A percentile compares a stretch with the other conserved stretches of the same genome.
Conservation (phyloP, 1,140 invertebrate genomes). For the Physella acuta region DNA sequence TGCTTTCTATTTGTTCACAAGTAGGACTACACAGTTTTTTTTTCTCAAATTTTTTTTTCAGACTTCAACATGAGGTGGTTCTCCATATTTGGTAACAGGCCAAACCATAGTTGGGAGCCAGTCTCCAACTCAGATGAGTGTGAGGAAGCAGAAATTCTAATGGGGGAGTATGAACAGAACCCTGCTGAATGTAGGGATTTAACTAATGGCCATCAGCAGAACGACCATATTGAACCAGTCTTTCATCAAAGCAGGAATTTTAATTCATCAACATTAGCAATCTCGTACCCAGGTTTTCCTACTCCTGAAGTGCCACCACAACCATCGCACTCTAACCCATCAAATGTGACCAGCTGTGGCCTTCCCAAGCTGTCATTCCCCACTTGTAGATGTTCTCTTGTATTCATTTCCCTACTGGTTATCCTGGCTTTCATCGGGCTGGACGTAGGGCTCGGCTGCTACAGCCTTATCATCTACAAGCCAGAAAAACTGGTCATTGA, state of each 20-base stretch:
- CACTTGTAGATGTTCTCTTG: constrained; percentile 19
- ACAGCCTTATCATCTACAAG: constrained; percentile 37
- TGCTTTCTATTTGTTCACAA: too few relatives aligned
- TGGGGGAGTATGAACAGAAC: neutral
- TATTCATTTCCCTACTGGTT: constrained; percentile 32
- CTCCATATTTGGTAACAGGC: too few relatives aligned
- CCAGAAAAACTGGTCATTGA: constrained; percentile 43
- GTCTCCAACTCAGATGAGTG: constrained; percentile 19
- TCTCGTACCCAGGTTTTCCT: neutral
- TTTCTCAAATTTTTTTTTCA: too few relatives aligned
- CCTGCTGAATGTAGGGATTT: neutral
- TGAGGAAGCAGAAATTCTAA: constrained; percentile 12
- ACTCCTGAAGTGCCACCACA: neutral
- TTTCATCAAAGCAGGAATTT: neutral
- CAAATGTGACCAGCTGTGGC: neutral
- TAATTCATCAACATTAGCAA: neutral
- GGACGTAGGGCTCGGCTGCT: constrained; percentile 36
- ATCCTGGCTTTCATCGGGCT: constrained; percentile 24
- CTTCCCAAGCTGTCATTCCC: constrained; percentile 5
- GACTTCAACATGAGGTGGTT: too few relatives aligned
- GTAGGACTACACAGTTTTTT: too few relatives aligned
- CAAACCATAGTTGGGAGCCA: constrained; percentile 10
- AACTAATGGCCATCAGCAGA: neutral
- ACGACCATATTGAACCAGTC: neutral
- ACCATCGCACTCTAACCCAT: neutral